phyloP scores from a whole-genome alignment of 2,113 vertebrate genomes.

The Calidris pygmaea region DNA sequence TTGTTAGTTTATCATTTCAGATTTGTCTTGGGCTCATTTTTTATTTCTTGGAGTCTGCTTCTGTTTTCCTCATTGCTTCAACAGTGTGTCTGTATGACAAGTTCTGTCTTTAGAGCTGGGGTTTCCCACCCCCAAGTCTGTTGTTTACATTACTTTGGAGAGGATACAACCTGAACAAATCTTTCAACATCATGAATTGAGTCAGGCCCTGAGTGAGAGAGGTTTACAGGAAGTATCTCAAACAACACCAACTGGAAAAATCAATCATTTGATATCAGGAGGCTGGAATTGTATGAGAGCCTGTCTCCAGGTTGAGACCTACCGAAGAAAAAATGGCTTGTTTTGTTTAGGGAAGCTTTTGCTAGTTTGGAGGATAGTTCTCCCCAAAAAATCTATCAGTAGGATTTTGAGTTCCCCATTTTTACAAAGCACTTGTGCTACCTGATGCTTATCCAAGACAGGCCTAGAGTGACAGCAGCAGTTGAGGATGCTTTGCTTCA shows the following conservation, averaged over 20 bases:
- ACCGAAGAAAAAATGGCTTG: not conserved
- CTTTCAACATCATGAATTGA: not conserved
- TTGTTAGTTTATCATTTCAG: not conserved
- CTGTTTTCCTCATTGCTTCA: not conserved
- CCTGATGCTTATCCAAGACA: not conserved
- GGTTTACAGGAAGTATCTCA: not conserved
- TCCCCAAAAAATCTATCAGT: not conserved
- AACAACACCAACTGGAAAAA: not conserved
- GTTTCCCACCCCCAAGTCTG: not conserved
- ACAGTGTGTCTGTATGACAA: fast-evolving
- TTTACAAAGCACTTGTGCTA: not conserved
- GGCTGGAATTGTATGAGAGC: not conserved
- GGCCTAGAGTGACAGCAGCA: not conserved
- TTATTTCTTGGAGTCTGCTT: not conserved
- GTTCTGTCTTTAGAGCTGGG: not conserved
- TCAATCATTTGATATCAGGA: not conserved
- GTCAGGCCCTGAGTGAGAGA: not conserved
- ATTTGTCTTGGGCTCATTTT: not conserved
- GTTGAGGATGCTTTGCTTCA: not conserved
- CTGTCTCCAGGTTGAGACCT: not conserved
- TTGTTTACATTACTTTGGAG: not conserved
- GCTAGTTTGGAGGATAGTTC: not conserved
- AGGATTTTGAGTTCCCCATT: not conserved
- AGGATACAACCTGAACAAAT: not conserved
- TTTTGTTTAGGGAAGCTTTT: not conserved